Percentiles rank a stretch among this genome's conserved stretches.
phyloP scores from a whole-genome alignment of 2,888 invertebrate genomes.

The Cerastis leucographa region DNA sequence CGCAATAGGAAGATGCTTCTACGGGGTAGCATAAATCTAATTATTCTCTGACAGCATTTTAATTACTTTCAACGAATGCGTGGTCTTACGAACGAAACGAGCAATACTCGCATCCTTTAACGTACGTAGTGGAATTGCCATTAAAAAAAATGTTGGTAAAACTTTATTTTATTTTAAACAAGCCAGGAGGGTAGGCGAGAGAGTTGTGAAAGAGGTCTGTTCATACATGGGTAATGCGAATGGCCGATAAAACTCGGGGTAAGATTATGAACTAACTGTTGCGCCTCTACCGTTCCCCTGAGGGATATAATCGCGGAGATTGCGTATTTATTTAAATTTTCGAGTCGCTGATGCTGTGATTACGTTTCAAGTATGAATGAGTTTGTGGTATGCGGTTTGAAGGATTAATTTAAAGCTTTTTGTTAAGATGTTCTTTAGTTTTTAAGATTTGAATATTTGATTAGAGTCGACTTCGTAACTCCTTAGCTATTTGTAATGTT shows the following conservation, averaged over 20 bases:
- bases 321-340: conserved; percentile 78
- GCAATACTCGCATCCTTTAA: conserved; percentile 19
- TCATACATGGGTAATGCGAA: conserved; percentile 63
- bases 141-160: conserved; percentile 12
- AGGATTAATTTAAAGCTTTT: conserved; percentile 23
- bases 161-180: conserved; percentile 30
- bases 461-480: background rate
- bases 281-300: conserved; percentile 69
- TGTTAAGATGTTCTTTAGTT: conserved; percentile 17
- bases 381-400: conserved; percentile 11
- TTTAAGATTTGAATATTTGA: background rate
- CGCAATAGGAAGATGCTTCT: conserved; percentile 51
- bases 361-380: conserved; percentile 63
- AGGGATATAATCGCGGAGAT: conserved; percentile 71
- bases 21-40: conserved; percentile 64
- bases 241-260: conserved; percentile 66
- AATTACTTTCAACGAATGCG: conserved; percentile 65
- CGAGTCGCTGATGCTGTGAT: conserved; percentile 63
- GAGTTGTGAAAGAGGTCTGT: conserved; percentile 49
- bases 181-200: background rate
- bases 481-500: background rate
- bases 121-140: conserved; percentile 11
- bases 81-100: conserved; percentile 35
- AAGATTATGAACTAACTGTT: conserved; percentile 84
- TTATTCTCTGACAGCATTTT: conserved; percentile 68